Evolutionary conservation across 1,140 invertebrate species (phyloP).

Genomic region (Penaeus japonicus): DNA sequence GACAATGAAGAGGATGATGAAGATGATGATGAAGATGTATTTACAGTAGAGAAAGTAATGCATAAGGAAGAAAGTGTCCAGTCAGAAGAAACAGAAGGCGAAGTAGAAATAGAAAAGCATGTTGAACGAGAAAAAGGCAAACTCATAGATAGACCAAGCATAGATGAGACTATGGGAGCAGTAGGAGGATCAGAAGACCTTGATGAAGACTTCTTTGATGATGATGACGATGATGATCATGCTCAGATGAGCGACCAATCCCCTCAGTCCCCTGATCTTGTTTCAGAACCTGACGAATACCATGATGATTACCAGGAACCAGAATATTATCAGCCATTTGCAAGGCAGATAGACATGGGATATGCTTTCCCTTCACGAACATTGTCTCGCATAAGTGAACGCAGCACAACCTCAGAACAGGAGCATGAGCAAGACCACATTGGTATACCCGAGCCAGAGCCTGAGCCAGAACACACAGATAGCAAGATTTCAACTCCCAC

Average conservation of each 20-base stretch:
- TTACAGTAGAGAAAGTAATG: background rate
- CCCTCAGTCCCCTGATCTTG: constrained; percentile 58
- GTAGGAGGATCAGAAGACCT: constrained; percentile 44
- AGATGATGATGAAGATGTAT: constrained; percentile 1
- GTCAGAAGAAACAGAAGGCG: background rate
- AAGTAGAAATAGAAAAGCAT: background rate
- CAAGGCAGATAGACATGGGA: constrained; percentile 60
- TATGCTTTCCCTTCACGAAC: constrained; percentile 75
- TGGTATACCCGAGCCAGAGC: constrained; percentile 44
- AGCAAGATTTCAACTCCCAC: constrained; percentile 58
- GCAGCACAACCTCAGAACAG: constrained; percentile 85
- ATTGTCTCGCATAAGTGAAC: constrained; percentile 83
- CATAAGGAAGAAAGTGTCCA: background rate
- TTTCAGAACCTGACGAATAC: constrained; percentile 58
- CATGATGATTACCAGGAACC: constrained; percentile 59
- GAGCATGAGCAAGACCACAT: constrained; percentile 64
- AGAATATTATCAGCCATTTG: constrained; percentile 56
- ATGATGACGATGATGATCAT: constrained; percentile 57
- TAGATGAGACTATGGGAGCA: constrained; percentile 39
- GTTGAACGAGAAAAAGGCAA: too few species aligned
- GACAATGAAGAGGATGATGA: background rate
- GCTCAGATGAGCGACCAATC: constrained; percentile 59
- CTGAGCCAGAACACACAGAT: constrained; percentile 53
- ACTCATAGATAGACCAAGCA: too few species aligned
- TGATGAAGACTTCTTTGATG: constrained; percentile 46